phyloP scores from a whole-genome alignment of 2,888 invertebrate genomes.

The Leptura quadrifasciata region DNA sequence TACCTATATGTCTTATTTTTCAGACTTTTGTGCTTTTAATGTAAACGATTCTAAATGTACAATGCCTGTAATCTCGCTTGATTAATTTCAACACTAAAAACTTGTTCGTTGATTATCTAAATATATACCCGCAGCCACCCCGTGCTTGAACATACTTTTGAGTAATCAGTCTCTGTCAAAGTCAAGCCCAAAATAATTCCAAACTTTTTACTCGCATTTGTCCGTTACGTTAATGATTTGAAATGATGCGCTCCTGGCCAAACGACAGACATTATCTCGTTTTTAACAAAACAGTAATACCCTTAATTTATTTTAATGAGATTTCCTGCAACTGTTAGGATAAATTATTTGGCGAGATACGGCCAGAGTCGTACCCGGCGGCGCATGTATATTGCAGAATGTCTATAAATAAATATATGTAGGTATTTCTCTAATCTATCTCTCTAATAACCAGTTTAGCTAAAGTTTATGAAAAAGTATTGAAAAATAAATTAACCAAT shows the following conservation, averaged over 20 bases:
- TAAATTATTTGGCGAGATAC: neutral
- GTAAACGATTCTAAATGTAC: too few relatives aligned
- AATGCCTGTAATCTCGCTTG: too few relatives aligned
- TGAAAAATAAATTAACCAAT: too few relatives aligned
- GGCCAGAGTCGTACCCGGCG: neutral
- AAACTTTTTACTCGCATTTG: conserved; percentile 24
- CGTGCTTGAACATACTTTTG: neutral
- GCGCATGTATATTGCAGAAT: neutral
- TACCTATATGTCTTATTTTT: too few relatives aligned
- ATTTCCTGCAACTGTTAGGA: neutral
- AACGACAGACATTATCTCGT: conserved; percentile 26
- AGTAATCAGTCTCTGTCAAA: conserved; percentile 37
- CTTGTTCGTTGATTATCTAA: too few relatives aligned
- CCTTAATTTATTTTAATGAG: conserved; percentile 23
- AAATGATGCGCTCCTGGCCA: conserved; percentile 12
- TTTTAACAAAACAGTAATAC: neutral
- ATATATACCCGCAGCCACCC: neutral
- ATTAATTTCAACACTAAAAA: too few relatives aligned
- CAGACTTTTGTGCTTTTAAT: too few relatives aligned
- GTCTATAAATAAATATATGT: conserved; percentile 12
- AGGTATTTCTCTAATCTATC: too few relatives aligned
- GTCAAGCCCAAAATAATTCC: conserved; percentile 32
- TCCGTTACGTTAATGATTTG: conserved; percentile 26
- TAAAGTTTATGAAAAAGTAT: too few relatives aligned
- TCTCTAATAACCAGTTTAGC: too few relatives aligned